Base-by-base conservation (phyloP, 2,113 vertebrate genomes). In the Erinaceus europaeus region DNA sequence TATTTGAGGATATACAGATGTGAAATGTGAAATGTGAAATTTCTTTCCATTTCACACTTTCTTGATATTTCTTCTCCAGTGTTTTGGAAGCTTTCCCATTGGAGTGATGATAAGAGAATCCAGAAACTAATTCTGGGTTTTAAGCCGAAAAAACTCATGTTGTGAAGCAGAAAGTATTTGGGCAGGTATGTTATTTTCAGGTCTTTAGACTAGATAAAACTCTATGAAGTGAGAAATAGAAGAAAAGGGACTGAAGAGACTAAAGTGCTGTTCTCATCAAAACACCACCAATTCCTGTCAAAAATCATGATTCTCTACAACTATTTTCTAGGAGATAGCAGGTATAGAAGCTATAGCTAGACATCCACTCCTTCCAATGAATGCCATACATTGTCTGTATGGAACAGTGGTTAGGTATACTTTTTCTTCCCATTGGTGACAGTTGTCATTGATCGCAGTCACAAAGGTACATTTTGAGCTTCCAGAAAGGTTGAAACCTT, bases 41-140 rank as follows among this genome's bases (percentile, higher is more conserved):
- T 83, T 90, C 14, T 23, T 72, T 46, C 6, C 0, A 67, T n/a
- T 48, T 80, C 2, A 27, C n/a, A 38, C 9, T 69, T 65, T 46
- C 14, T 69, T 90, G 68, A 32, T 11, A 68, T 77, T 90, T 91
- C 38, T 85, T 69, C 4, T 77, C 15, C 38, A 38, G 32, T 65
- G 77, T 64, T 79, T 85, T 79, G 29, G 46, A 55, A 86, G 57
- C n/a, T 57, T 84, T 88, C 18, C 6, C 17, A 79, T 90, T 13
- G 32, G 38, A 62, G 75, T 88, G 10, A 65, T 80, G 85, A 38
- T 55, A 53, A 82, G 34, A 74, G 27, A 84, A 52, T 74, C 48
- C 6, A 52, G 62, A 61, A 46, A 76, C 34, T 29, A 72, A 32
- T 67, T 72, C 75, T 78, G 42, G 64, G 57, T 89, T 75, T 73